These are phyloP conservation scores for Xerus rutilus DNA, from an alignment of 2,797 vertebrate species.

Conservation along the genomic window DNA sequence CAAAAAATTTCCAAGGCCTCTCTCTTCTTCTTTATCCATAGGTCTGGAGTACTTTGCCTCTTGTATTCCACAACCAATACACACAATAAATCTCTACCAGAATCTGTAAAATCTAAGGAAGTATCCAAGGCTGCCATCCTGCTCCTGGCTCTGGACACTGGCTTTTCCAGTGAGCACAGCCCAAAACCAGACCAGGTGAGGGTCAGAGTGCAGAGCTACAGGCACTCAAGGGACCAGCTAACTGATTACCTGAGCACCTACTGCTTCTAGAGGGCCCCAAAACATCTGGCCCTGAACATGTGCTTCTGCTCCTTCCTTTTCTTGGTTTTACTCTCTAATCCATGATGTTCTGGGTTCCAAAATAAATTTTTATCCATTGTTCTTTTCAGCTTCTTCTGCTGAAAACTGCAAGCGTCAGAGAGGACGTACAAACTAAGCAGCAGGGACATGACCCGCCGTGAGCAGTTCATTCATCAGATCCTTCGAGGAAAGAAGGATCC, in stretches of 20 bases:
- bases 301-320: background rate
- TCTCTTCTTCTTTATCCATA: background rate
- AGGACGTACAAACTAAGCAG: background rate
- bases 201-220: background rate
- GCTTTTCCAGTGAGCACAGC: background rate
- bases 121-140: background rate
- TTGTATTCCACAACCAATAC: background rate
- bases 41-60: background rate
- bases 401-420: background rate
- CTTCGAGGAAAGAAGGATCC: background rate
- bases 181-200: background rate
- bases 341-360: background rate
- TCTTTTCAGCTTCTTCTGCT: background rate
- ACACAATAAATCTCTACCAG: background rate
- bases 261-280: background rate
- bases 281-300: too few relatives aligned
- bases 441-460: background rate
- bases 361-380: background rate
- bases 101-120: background rate
- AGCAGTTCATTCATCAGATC: background rate
- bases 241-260: background rate
- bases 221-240: background rate
- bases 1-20: background rate
- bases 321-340: background rate
- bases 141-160: background rate